Base-by-base conservation (phyloP, 2,888 invertebrate species). In the Ashinkailepas kermadecensis region DNA sequence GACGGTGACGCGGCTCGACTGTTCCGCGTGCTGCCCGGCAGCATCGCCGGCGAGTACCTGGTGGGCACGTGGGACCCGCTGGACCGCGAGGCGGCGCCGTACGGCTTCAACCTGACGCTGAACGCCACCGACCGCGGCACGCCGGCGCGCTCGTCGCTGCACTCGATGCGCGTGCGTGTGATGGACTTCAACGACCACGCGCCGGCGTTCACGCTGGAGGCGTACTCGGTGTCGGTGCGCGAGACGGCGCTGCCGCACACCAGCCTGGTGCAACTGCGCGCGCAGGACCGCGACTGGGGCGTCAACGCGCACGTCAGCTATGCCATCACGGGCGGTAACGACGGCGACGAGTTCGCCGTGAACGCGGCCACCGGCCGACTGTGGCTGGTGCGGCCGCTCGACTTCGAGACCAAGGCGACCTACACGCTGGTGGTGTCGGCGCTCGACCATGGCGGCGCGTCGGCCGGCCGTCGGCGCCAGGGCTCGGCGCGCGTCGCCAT, bases 401-500 rank as follows among this genome's bases (percentile, higher is more conserved):
- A 97, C 87, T 94, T 95, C 0, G 97, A 97, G 89, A 90, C 89
- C 81, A 93, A 93, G 86, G 91, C 93, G 3, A 92, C 93, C 84
- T 96, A 96, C 87, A 94, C 94, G 23, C 89, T 97, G 78, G 96
- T 95, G 0, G 95, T 97, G 15, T 93, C 95, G 13, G 96, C 96
- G 0, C 92, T 95, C 65, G 96, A 96, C 87, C 94, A 94, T 86
- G 94, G 95, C 1, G 93, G 94, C 86, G 91, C 92, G 0, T 67
- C 67, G 25, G 58, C 67, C 39, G 94, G 94, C 3, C 92, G 93
- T 21, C 89, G 95, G 80, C 93, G 94, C 86, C 94, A 95, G 87
- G 95, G 95, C 9, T 95, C 95, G 0, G 95, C 95, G 0, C 95
- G 95, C 89, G 94, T 98, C 0, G 94, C 94, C 88, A 92, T 98